Evolutionary conservation across 37 sponge, comb jelly and placozoan genomes (phyloP), one percentile per base, ranked within the genome.

Genomic region (Spongilla lacustris): DNA sequence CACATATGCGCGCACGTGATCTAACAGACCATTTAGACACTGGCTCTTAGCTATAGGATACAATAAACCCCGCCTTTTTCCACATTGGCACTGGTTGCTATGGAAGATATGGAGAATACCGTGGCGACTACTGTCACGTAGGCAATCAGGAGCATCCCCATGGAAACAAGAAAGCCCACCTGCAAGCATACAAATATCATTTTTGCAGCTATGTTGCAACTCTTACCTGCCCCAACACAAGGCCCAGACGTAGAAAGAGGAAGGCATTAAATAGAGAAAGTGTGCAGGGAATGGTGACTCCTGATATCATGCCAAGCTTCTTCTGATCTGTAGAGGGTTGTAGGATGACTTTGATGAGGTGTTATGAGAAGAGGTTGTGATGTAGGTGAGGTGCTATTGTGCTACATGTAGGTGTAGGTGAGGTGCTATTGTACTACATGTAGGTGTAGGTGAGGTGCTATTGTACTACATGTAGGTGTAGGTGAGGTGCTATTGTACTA

Each of bases 41-140:
- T 28, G n/a, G 73, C 4, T 25, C 69, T 21, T 67, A 37, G 13
- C 37, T 76, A 48, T 32, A 88, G 91, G 94, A 94, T 95, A 95
- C 96, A 98, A 91, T 98, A 98, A 24, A 97, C 99, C 73, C 99
- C 99, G 32, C 99, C 99, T 27, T 93, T 96, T 46, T 96, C 89
- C 14, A 98, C 89, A 26, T 91, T 97, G 50, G 92, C 97, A 50
- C 97, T 98, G 79, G 99, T 98, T 23, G 99, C 97, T 78, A 98
- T 98, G 76, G 99, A 97, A 84, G 96, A 95, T 77, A 98, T 87
- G 37, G 96, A 95, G 50, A 97, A 84, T 2, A 98, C 98, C 28
- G 99, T 98, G 50, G 95, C 68, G 50, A 93, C 81, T 6, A 97
- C 96, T 36, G 95, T 92, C 35, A 80, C 30, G 81, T 97, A 98